Evolutionary conservation across 2,797 vertebrate genomes (phyloP).

Genomic region (Etheostoma nigrum): DNA sequence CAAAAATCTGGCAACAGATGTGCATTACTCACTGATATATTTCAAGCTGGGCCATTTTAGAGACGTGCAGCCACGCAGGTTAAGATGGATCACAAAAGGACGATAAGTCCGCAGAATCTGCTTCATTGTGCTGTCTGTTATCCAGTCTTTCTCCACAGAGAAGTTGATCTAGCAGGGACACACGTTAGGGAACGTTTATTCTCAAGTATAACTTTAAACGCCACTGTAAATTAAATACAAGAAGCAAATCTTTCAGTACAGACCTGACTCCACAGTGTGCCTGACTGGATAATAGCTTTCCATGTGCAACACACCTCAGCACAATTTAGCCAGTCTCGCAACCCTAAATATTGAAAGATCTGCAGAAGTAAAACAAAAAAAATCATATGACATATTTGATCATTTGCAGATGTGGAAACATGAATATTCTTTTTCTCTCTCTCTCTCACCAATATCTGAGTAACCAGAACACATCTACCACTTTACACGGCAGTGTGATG

Average conservation of each 20-base stretch:
- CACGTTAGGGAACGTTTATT: conserved; percentile 19
- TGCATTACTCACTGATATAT: conserved; percentile 74
- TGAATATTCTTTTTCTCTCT: not conserved
- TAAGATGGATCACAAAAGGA: conserved; percentile 76
- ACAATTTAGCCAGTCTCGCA: conserved; percentile 78
- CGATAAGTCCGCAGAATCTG: conserved; percentile 74
- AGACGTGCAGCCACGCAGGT: conserved; percentile 74
- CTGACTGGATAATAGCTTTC: conserved; percentile 75
- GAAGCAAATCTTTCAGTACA: conserved; percentile 32
- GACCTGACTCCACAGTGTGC: conserved; percentile 81
- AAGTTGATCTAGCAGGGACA: conserved; percentile 75
- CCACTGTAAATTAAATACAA: conserved; percentile 13
- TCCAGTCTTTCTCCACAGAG: conserved; percentile 74
- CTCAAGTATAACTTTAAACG: not conserved
- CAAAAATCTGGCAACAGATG: not conserved
- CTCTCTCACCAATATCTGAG: not conserved
- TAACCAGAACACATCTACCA: conserved; percentile 7
- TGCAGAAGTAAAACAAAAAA: conserved; percentile 42
- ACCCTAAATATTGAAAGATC: conserved; percentile 78
- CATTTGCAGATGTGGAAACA: not conserved
- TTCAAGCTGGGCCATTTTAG: conserved; percentile 69
- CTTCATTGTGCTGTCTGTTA: conserved; percentile 67
- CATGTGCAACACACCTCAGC: conserved; percentile 78
- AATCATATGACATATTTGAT: conserved; percentile 18
- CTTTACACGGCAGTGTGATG: conserved; percentile 25